phyloP scores from a whole-genome alignment of 2,113 vertebrate species.

The Garra rufa region DNA sequence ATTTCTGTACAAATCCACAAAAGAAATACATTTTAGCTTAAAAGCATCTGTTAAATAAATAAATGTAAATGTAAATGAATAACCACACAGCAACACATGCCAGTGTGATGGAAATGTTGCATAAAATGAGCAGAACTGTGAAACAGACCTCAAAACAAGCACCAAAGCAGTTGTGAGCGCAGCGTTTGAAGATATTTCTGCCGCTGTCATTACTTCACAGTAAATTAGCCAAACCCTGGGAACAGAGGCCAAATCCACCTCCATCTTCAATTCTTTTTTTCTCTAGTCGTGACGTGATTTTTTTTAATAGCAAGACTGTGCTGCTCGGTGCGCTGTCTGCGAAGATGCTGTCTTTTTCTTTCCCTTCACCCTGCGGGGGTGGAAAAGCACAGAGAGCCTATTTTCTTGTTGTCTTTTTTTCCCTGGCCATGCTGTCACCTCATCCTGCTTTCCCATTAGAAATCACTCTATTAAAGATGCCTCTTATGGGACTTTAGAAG shows the following conservation, averaged over 20 bases:
- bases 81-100: neutral
- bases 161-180: constrained; percentile 23
- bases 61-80: neutral
- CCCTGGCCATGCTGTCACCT: constrained; percentile 24
- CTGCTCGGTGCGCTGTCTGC: neutral
- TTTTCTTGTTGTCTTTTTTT: neutral
- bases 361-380: constrained; percentile 33
- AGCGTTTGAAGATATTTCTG: constrained; percentile 44
- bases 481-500: constrained; percentile 36
- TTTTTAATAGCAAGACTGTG: constrained; percentile 31
- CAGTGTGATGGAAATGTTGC: neutral
- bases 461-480: constrained; percentile 38
- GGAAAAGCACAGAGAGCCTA: constrained; percentile 9
- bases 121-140: constrained; percentile 9
- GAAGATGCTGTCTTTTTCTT: constrained; percentile 24
- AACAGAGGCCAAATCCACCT: constrained; percentile 44
- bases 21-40: neutral
- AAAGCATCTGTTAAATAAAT: neutral
- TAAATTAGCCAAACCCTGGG: constrained; percentile 26
- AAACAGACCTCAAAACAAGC: constrained; percentile 3
- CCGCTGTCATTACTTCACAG: constrained; percentile 49
- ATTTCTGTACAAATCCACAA: neutral
- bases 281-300: constrained; percentile 12
- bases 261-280: constrained; percentile 18
- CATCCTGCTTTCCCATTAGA: constrained; percentile 28